Evolutionary conservation across 1,140 invertebrate genomes (phyloP).

Genomic region (Ylistrum balloti): DNA sequence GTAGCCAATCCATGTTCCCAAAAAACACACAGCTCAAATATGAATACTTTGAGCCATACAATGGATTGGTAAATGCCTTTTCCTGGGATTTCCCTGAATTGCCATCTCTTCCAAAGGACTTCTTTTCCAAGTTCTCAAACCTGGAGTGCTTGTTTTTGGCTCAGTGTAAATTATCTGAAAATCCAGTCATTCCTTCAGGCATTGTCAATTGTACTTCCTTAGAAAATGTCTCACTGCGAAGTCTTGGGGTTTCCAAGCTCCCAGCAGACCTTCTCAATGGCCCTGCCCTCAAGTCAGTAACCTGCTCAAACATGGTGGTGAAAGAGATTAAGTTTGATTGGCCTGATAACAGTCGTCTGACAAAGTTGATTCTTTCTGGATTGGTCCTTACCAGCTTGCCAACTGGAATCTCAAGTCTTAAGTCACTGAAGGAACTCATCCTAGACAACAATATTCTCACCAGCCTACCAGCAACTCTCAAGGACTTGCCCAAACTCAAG

Average conservation of each 20-base stretch:
- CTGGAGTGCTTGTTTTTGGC: slow-evolving; percentile 67
- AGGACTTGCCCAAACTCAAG: slow-evolving; percentile 68
- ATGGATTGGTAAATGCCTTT: slow-evolving; percentile 70
- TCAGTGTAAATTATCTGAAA: slow-evolving; percentile 43
- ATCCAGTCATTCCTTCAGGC: slow-evolving; percentile 62
- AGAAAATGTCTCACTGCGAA: slow-evolving; percentile 62
- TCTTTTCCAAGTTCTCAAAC: slow-evolving; percentile 72
- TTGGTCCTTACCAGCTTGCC: slow-evolving; percentile 68
- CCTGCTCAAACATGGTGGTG: slow-evolving; percentile 59
- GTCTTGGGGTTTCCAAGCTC: slow-evolving; percentile 62
- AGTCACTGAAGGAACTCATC: slow-evolving; percentile 64
- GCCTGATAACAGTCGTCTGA: slow-evolving; percentile 60
- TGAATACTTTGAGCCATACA: slow-evolving; percentile 68
- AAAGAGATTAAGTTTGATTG: slow-evolving; percentile 62
- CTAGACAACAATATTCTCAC: slow-evolving; percentile 71
- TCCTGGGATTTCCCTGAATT: slow-evolving; percentile 55
- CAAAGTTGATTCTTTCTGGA: slow-evolving; percentile 62
- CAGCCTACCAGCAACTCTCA: slow-evolving; percentile 67
- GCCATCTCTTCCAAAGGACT: slow-evolving; percentile 63
- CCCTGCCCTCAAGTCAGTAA: slow-evolving; percentile 56
- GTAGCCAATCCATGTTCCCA: slow-evolving; percentile 44
- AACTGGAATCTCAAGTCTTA: slow-evolving; percentile 62
- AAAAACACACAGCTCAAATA: slow-evolving; percentile 44
- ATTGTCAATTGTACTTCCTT: slow-evolving; percentile 65
- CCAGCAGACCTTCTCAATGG: slow-evolving; percentile 70